Evolutionary conservation across 2,888 invertebrate species (phyloP).

Genomic region (Cerceris ruficornis): DNA sequence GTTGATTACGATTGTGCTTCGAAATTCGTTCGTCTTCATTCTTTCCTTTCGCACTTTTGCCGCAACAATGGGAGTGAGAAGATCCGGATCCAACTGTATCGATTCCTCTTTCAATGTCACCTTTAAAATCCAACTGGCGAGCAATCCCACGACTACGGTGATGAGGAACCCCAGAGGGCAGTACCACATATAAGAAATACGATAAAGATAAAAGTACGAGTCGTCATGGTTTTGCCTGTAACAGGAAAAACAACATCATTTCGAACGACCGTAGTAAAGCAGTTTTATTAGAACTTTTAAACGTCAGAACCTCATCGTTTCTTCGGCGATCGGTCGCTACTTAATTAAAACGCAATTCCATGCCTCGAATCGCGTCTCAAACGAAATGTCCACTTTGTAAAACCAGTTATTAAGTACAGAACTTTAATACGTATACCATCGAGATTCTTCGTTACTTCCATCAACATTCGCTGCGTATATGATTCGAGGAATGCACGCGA

Average conservation of each 20-base stretch:
- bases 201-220: constrained; percentile 74
- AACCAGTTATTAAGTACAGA: too few species aligned
- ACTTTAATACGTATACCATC: too few species aligned
- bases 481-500: not conserved
- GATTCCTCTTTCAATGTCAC: constrained; percentile 32
- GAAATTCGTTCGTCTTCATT: constrained; percentile 23
- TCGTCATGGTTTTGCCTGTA: constrained; percentile 50
- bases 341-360: too few species aligned
- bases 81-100: constrained; percentile 63
- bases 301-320: too few species aligned
- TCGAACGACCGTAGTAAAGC: not conserved
- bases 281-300: too few species aligned
- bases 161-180: constrained; percentile 72
- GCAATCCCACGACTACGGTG: constrained; percentile 64
- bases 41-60: constrained; percentile 53
- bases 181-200: constrained; percentile 78
- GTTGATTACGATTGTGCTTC: constrained; percentile 7
- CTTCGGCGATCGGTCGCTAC: too few species aligned
- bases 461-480: too few species aligned
- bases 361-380: too few species aligned
- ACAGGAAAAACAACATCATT: constrained; percentile 24
- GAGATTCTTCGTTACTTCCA: too few species aligned
- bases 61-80: constrained; percentile 69
- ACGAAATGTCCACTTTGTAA: too few species aligned
- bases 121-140: constrained; percentile 59